phyloP scores from a whole-genome alignment of 2,113 vertebrate genomes.

The Podocnemis expansa region DNA sequence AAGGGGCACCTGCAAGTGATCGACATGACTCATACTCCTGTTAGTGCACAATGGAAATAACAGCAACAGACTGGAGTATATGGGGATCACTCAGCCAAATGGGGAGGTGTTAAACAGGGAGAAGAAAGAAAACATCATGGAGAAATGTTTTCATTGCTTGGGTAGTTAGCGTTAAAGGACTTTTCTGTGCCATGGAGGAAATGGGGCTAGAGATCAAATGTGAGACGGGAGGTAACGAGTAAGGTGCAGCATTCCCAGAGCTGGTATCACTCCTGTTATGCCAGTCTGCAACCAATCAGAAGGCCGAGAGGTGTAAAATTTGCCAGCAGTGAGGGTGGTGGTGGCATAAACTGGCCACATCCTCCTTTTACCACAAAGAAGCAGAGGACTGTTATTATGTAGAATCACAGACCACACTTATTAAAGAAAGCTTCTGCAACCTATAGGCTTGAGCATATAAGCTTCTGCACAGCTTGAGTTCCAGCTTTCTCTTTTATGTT shows the following conservation, averaged over 20 bases:
- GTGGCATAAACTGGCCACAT: not conserved
- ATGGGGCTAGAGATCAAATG: rapidly evolving
- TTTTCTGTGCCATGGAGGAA: not conserved
- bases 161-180: rapidly evolving
- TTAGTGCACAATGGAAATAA: constrained; percentile 33
- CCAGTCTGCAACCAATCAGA: not conserved
- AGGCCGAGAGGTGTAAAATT: rapidly evolving
- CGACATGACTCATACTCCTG: constrained; percentile 52
- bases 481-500: not conserved
- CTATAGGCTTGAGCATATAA: not conserved
- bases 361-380: not conserved
- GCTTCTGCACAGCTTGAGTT: not conserved
- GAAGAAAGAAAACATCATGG: not conserved
- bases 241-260: not conserved
- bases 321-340: rapidly evolving
- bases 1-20: constrained; percentile 69
- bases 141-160: not conserved
- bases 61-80: not conserved
- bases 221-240: not conserved
- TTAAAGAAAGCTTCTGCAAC: not conserved
- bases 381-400: not conserved
- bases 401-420: rapidly evolving
- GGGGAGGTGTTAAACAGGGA: constrained; percentile 30
- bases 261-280: rapidly evolving
- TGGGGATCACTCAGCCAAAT: constrained; percentile 37